These are phyloP conservation scores for Limenitis camilla DNA, from an alignment of 2,888 invertebrate species.

Conservation along the genomic window DNA sequence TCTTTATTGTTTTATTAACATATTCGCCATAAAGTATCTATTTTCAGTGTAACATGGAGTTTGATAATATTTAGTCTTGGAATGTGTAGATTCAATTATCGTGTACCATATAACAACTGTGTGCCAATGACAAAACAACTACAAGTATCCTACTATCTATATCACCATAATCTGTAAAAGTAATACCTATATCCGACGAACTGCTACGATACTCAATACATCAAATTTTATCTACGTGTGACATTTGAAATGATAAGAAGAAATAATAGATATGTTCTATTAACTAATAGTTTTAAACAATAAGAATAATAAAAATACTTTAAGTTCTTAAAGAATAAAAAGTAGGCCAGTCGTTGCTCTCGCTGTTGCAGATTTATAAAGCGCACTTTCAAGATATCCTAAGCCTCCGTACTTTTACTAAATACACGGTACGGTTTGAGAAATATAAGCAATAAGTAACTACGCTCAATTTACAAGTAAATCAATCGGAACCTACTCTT, in stretches of 20 bases:
- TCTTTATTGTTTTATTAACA: neutral
- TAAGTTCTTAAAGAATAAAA: constrained; percentile 12
- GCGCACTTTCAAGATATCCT: constrained; percentile 22
- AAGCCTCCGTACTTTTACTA: constrained; percentile 19
- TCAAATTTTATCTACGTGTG: constrained; percentile 25
- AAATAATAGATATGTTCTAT: constrained; percentile 4
- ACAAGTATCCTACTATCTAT: constrained; percentile 3
- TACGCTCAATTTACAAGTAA: neutral
- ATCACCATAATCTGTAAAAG: constrained; percentile 2
- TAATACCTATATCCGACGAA: neutral
- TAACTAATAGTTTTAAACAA: neutral
- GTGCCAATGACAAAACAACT: neutral
- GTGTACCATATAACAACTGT: neutral
- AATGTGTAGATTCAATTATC: neutral
- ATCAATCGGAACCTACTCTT: too few species aligned
- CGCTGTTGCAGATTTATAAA: constrained; percentile 16
- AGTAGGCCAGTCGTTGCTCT: constrained; percentile 25
- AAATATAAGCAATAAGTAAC: neutral
- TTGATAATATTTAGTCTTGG: neutral
- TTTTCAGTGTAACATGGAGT: neutral
- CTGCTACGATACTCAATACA: constrained; percentile 20
- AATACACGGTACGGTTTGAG: constrained; percentile 7
- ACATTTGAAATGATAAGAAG: constrained; percentile 16
- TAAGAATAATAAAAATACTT: neutral
- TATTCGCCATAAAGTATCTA: neutral